These are phyloP conservation scores for Acleris literana DNA, from an alignment of 2,888 invertebrate genomes.

Conservation along the genomic window DNA sequence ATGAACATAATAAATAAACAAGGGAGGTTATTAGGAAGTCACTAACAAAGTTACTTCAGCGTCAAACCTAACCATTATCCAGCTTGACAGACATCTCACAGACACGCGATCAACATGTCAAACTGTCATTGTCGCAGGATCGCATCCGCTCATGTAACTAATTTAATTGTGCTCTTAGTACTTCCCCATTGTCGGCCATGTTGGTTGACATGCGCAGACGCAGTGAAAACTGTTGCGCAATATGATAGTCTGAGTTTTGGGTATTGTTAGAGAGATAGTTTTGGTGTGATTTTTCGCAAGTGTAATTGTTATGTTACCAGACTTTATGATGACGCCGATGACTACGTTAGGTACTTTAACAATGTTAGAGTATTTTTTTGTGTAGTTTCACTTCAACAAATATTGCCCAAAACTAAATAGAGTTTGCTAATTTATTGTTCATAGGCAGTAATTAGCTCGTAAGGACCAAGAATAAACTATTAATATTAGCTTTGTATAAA, in stretches of 20 bases:
- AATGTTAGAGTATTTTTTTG: no score
- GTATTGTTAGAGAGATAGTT: slow-evolving; percentile 27
- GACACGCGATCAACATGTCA: slow-evolving; percentile 17
- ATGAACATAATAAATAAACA: no score
- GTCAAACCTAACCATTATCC: slow-evolving; percentile 7
- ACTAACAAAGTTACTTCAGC: no score
- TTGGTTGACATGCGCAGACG: slow-evolving; percentile 14
- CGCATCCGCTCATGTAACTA: slow-evolving; percentile 24
- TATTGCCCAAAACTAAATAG: no score
- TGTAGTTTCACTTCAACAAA: no score
- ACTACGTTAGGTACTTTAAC: no score
- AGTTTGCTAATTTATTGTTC: no score
- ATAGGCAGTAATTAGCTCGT: no score
- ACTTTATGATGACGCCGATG: no score
- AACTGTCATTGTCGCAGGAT: slow-evolving; percentile 20
- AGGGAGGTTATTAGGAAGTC: no score
- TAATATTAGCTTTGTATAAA: not conserved
- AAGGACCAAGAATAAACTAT: not conserved
- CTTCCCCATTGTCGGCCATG: slow-evolving; percentile 12
- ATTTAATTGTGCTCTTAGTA: slow-evolving; percentile 20
- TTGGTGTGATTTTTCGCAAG: slow-evolving; percentile 10
- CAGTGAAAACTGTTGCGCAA: slow-evolving; percentile 32
- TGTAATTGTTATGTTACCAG: not conserved
- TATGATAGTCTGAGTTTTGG: slow-evolving; percentile 25
- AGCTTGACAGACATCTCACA: slow-evolving; percentile 13